Evolutionary conservation across 2,797 vertebrate genomes (phyloP).

Genomic region (Bovichtus variegatus): DNA sequence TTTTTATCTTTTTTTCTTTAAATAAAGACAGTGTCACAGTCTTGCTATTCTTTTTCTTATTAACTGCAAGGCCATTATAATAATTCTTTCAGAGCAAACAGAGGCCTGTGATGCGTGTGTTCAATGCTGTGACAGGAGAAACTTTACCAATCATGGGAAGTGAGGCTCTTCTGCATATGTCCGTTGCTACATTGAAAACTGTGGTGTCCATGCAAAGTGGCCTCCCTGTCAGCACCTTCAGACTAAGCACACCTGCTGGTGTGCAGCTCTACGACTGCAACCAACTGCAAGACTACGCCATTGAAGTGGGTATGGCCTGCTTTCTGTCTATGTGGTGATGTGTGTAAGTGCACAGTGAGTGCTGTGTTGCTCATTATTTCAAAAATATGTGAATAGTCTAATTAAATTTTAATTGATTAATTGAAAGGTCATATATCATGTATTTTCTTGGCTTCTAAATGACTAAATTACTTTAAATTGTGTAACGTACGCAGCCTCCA

Average conservation of each 20-base stretch:
- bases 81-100: conserved; percentile 77
- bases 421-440: background rate
- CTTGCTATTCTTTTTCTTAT: background rate
- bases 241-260: conserved; percentile 77
- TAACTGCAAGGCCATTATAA: background rate
- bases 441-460: background rate
- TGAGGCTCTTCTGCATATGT: conserved; percentile 67
- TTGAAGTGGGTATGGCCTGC: conserved; percentile 72
- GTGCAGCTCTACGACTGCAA: conserved; percentile 87
- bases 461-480: background rate
- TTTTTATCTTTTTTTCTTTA: no score
- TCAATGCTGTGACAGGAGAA: conserved; percentile 82
- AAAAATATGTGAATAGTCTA: background rate
- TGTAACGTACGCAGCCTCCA: background rate
- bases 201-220: conserved; percentile 77
- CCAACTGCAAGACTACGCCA: conserved; percentile 76
- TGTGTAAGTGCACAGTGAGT: background rate
- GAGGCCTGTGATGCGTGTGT: conserved; percentile 81
- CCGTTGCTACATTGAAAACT: conserved; percentile 80
- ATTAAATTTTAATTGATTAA: background rate
- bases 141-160: conserved; percentile 74
- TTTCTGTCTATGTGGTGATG: conserved; percentile 1
- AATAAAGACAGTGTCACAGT: background rate
- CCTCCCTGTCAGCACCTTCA: conserved; percentile 84
- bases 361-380: background rate